Base-by-base conservation (phyloP, 1,140 invertebrate species). In the Grapholita molesta region DNA sequence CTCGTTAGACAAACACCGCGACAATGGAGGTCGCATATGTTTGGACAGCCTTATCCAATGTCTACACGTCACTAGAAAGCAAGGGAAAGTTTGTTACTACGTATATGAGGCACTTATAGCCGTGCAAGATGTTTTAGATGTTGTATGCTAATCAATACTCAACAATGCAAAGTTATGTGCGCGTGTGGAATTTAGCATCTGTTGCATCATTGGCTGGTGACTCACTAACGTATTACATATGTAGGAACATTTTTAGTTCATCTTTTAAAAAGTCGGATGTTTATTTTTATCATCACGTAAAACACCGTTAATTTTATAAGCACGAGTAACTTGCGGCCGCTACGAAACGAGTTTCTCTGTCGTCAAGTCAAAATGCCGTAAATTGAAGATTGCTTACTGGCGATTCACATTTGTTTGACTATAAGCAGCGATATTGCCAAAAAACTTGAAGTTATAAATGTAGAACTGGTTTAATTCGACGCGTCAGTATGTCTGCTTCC, bases 401-500 rank as follows among this genome's bases (percentile, higher is more conserved):
- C 18, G 42, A 21, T 48, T 7, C 18, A 15, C 42, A 12, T 38
- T 38, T 38, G 11, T 38, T n/a, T 8, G n/a, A 33, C 32, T 33
- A 8, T 1, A 1, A 33, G 42, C 5, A 21, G 7, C 28, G n/a
- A 21, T 48, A 48, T 48, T 48, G 42, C 42, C 42, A 48, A 48
- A 48, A 21, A 48, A 21, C 15, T 15, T 38, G 12, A 3, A 6
- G 12, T 72, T 70, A 64, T 70, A 68, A 70, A 69, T 72, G 68
- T 69, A 66, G 73, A 57, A 55, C 33, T 38, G 52, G 42, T 73
- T 61, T 65, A 66, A 70, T 68, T 64, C 68, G 75, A 53, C 82
- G 81, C 84, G 82, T 85, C 85, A 79, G 74, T 79, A 77, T 72
- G 84, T 87, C 84, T 86, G 77, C 64, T 74, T 70, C 82, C 83